Evolutionary conservation across 2,888 invertebrate species (phyloP).

Genomic region (Hesperia comma): DNA sequence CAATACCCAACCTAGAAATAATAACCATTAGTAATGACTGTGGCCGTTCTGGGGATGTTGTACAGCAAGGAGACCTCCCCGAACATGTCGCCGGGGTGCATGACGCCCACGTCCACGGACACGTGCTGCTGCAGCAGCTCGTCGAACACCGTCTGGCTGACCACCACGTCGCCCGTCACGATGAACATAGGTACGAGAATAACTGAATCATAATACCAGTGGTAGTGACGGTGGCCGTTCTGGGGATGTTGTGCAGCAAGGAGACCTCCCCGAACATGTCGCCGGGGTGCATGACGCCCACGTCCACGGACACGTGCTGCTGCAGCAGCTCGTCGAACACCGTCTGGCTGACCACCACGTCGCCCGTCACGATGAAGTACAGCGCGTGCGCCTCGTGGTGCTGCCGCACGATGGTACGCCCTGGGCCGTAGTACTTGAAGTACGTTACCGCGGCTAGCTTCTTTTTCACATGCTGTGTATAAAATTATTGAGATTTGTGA

Average conservation of each 20-base stretch:
- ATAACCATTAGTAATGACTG: conserved; percentile 84
- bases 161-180: conserved; percentile 80
- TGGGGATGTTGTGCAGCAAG: conserved; percentile 67
- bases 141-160: conserved; percentile 80
- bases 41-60: conserved; percentile 79
- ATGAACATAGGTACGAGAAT: no score
- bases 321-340: conserved; percentile 79
- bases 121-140: conserved; percentile 72
- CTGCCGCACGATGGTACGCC: conserved; percentile 85
- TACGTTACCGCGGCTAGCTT: conserved; percentile 85
- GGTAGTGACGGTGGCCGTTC: conserved; percentile 85
- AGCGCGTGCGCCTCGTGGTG: conserved; percentile 84
- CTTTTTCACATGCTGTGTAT: conserved; percentile 82
- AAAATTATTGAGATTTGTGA: no score
- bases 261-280: conserved; percentile 88
- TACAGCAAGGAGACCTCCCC: conserved; percentile 86
- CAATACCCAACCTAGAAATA: no score
- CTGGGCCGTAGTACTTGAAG: conserved; percentile 85
- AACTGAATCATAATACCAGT: conserved; percentile 57
- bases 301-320: conserved; percentile 69
- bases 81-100: conserved; percentile 85
- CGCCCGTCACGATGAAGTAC: conserved; percentile 87
- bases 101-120: conserved; percentile 75
- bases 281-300: conserved; percentile 81
- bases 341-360: conserved; percentile 75